Evolutionary conservation across 2,888 invertebrate genomes (phyloP).

Genomic region (Papilio protenor): DNA sequence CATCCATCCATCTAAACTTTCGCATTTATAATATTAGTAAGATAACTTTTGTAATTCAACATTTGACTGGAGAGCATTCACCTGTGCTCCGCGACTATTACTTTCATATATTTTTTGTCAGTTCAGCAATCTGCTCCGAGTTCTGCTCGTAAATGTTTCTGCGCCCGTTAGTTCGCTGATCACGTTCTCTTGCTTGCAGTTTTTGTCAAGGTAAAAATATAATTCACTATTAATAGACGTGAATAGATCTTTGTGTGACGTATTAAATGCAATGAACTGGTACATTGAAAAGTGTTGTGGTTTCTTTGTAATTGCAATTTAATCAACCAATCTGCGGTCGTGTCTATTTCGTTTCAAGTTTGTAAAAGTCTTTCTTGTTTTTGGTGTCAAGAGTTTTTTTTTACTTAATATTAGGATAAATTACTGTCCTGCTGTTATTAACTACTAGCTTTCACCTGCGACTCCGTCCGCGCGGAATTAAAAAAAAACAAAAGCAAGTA

Average conservation of each 20-base stretch:
- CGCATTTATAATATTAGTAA: too few species aligned
- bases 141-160: slow-evolving; percentile 20
- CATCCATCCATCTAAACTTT: too few species aligned
- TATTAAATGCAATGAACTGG: slow-evolving; percentile 4
- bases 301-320: slow-evolving; percentile 3
- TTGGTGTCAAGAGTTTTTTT: not conserved
- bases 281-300: slow-evolving; percentile 2
- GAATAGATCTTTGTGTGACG: slow-evolving; percentile 13
- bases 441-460: too few species aligned
- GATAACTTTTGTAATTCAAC: not conserved
- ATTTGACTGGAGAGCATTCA: not conserved
- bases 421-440: too few species aligned
- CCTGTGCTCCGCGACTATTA: slow-evolving; percentile 8
- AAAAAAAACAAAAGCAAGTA: too few species aligned
- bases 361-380: not conserved
- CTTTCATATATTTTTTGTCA: slow-evolving; percentile 31
- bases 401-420: not conserved
- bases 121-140: slow-evolving; percentile 10
- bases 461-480: too few species aligned
- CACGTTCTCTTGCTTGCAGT: slow-evolving; percentile 32
- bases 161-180: slow-evolving; percentile 25
- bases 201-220: slow-evolving; percentile 28
- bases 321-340: not conserved
- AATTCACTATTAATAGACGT: slow-evolving; percentile 4
- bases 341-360: not conserved